Evolutionary conservation across 2,113 vertebrate genomes (phyloP).

Genomic region (Pao palembangensis): DNA sequence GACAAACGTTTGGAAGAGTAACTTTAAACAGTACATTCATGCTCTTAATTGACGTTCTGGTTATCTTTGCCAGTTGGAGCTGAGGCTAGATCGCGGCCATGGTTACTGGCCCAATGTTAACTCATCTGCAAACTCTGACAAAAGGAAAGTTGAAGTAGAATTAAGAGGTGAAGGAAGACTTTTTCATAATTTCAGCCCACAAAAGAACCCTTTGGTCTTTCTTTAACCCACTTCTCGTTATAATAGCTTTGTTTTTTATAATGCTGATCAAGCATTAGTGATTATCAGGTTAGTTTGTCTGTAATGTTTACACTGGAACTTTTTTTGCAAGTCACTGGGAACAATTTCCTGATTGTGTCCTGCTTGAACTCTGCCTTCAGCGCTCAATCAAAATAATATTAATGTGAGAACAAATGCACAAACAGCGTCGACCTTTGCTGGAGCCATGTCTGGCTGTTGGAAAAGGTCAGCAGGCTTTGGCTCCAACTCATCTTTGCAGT

Average conservation of each 20-base stretch:
- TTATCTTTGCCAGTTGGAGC: no score
- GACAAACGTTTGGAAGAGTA: slow-evolving; percentile 25
- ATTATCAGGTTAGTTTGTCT: no score
- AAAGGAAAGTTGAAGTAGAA: no score
- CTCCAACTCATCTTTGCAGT: neutral
- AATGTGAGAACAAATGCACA: slow-evolving; percentile 29
- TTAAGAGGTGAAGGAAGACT: neutral
- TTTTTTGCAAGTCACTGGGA: slow-evolving; percentile 24
- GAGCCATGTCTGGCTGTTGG: slow-evolving; percentile 20
- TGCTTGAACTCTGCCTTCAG: slow-evolving; percentile 26
- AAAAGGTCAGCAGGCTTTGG: slow-evolving; percentile 29
- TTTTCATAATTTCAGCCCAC: no score
- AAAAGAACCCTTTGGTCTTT: slow-evolving; percentile 14
- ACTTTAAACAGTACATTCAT: slow-evolving; percentile 24
- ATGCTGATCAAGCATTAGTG: neutral
- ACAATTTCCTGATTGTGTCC: slow-evolving; percentile 28
- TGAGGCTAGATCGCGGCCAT: no score
- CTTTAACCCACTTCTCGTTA: slow-evolving; percentile 17
- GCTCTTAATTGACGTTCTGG: neutral
- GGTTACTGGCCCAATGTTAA: no score
- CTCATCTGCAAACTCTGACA: no score
- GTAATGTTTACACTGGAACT: neutral
- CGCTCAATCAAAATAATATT: slow-evolving; percentile 40
- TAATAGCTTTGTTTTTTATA: slow-evolving; percentile 6
- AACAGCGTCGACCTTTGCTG: slow-evolving; percentile 44